Conservation (phyloP, 2,113 vertebrate species). For the Eonycteris spelaea region DNA sequence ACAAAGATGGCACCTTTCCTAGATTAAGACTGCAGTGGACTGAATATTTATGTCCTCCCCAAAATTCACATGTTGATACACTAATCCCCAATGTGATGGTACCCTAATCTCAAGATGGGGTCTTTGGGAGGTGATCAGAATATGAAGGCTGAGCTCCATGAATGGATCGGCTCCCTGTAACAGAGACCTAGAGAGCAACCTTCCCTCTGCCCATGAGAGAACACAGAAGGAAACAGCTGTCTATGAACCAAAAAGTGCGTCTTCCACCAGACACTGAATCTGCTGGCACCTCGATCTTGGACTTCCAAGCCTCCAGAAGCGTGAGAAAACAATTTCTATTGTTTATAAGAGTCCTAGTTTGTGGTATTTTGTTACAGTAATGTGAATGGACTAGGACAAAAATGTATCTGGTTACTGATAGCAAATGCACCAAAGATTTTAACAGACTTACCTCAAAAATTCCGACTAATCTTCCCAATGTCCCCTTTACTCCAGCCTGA, state of each 20-base stretch:
- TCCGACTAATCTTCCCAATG: slow-evolving; percentile 95
- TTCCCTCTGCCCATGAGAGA: neutral
- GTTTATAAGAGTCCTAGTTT: neutral
- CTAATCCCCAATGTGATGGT: neutral
- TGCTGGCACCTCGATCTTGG: neutral
- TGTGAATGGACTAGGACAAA: neutral
- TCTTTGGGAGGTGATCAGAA: neutral
- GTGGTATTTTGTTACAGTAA: neutral
- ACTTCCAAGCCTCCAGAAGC: neutral
- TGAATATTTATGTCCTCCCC: neutral
- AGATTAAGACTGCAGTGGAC: neutral
- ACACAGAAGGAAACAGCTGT: neutral
- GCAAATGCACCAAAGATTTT: neutral
- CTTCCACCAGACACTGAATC: neutral
- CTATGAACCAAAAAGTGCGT: neutral
- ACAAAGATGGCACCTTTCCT: neutral
- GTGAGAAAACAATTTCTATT: neutral
- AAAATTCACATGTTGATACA: neutral
- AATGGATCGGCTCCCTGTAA: neutral
- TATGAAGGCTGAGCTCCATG: neutral
- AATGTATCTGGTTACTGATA: neutral
- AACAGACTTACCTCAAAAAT: slow-evolving; percentile 94
- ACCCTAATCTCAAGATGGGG: neutral
- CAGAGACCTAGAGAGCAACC: neutral
- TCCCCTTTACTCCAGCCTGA: slow-evolving; percentile 98